Percentiles rank a stretch among this genome's conserved stretches.
These are phyloP conservation scores for Noturus placidus DNA, from an alignment of 2,113 vertebrate species.

Conservation along the genomic window DNA sequence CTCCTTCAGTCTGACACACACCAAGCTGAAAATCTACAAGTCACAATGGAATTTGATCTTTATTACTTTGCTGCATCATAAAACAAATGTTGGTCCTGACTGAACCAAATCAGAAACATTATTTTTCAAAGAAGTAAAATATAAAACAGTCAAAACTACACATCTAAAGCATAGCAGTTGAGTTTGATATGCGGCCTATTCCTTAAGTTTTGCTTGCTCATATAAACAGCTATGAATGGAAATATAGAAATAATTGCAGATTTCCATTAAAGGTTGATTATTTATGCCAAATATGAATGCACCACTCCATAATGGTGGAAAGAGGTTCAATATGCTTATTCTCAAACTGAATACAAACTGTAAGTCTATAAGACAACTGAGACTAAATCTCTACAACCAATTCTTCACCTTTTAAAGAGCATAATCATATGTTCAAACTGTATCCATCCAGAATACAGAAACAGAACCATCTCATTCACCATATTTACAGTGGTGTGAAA, in stretches of 20 bases:
- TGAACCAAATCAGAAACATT: not conserved
- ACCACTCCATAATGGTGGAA: not conserved
- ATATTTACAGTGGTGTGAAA: too few relatives aligned
- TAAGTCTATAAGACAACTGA: not conserved
- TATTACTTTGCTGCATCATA: conserved; percentile 10
- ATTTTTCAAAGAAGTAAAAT: not conserved
- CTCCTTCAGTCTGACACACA: conserved; percentile 34
- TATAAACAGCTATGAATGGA: not conserved
- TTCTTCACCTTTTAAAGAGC: not conserved
- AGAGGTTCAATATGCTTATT: not conserved
- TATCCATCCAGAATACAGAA: not conserved
- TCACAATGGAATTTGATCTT: not conserved
- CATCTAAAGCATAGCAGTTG: not conserved
- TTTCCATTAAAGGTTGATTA: not conserved
- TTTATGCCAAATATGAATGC: not conserved
- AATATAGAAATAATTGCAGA: not conserved
- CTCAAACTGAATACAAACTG: not conserved
- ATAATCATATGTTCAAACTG: not conserved
- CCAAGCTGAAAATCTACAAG: not conserved
- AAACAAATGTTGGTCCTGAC: not conserved
- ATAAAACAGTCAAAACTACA: not conserved
- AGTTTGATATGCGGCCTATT: not conserved
- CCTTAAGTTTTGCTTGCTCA: not conserved
- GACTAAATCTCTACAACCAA: not conserved
- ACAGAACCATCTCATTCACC: not conserved